Conservation (phyloP, 2,888 invertebrate genomes). For the Fissipunctia ypsillon region DNA sequence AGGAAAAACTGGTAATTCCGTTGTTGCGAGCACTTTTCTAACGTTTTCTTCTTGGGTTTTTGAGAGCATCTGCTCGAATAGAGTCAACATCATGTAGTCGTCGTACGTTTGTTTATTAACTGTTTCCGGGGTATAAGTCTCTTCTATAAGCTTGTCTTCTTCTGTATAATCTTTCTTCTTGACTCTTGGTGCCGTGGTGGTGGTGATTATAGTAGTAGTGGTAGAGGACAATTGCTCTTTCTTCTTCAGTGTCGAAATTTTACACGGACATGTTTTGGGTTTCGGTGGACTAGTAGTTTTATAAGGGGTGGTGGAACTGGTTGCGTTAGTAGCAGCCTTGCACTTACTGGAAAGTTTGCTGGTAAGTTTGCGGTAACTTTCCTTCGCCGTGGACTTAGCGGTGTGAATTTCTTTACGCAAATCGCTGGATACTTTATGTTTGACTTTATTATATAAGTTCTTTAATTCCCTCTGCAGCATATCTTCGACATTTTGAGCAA, state of each 20-base stretch:
- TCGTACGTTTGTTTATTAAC: slow-evolving; percentile 65
- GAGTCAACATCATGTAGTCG: slow-evolving; percentile 75
- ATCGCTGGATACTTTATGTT: slow-evolving; percentile 71
- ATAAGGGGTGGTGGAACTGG: neutral
- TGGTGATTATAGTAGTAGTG: neutral
- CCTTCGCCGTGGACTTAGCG: slow-evolving; percentile 61
- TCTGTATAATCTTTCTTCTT: slow-evolving; percentile 20
- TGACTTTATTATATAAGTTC: slow-evolving; percentile 73
- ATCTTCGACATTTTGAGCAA: slow-evolving; percentile 72
- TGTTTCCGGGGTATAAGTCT: slow-evolving; percentile 17
- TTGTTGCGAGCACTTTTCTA: slow-evolving; percentile 70
- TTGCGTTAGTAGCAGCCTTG: neutral
- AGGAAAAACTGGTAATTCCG: slow-evolving; percentile 14
- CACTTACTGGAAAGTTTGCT: neutral
- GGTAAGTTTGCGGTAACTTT: neutral
- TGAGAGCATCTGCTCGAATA: slow-evolving; percentile 76
- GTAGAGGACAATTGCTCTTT: neutral
- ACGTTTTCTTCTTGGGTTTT: slow-evolving; percentile 76
- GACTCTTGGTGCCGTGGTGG: slow-evolving; percentile 19
- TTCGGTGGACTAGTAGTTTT: neutral
- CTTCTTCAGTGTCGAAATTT: neutral
- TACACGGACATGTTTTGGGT: slow-evolving; percentile 1
- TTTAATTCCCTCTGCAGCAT: slow-evolving; percentile 74
- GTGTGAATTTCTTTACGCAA: slow-evolving; percentile 67
- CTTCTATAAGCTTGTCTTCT: slow-evolving; percentile 29